Percentiles rank a stretch among this genome's conserved stretches.
Conservation (phyloP, 2,888 invertebrate genomes). For the Aspidapion aeneum region DNA sequence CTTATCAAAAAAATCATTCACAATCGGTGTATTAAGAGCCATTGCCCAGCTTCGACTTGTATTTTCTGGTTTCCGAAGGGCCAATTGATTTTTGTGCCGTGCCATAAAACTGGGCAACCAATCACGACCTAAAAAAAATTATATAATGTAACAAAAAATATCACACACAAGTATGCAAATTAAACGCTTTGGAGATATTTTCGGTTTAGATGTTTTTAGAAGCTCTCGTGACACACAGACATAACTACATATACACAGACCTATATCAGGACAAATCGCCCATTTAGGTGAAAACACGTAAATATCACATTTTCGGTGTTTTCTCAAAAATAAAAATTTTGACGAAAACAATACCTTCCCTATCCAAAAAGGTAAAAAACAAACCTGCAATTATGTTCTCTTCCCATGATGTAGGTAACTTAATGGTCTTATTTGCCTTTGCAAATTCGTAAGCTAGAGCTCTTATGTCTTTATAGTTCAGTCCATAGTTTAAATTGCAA, state of each 20-base stretch:
- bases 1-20: slow-evolving; percentile 30
- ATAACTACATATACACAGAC: too few relatives aligned
- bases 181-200: too few relatives aligned
- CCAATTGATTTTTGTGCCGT: not conserved
- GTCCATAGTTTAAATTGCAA: slow-evolving; percentile 13
- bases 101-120: slow-evolving; percentile 19
- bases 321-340: too few relatives aligned
- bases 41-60: slow-evolving; percentile 30
- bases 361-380: too few relatives aligned
- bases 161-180: too few relatives aligned
- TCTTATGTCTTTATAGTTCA: slow-evolving; percentile 10
- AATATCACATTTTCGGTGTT: too few relatives aligned
- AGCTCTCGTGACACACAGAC: too few relatives aligned
- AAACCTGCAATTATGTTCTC: slow-evolving; percentile 6
- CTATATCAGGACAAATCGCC: too few relatives aligned
- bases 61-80: slow-evolving; percentile 31
- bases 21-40: slow-evolving; percentile 31
- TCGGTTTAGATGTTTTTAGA: too few relatives aligned
- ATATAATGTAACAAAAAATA: too few relatives aligned
- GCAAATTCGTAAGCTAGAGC: slow-evolving; percentile 13
- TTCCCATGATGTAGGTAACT: slow-evolving; percentile 14
- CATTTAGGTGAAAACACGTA: too few relatives aligned
- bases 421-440: slow-evolving; percentile 3
- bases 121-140: slow-evolving; percentile 8
- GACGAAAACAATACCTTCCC: too few relatives aligned